Base-by-base conservation (phyloP, 2,113 vertebrate genomes). In the Emydocephalus ijimae region DNA sequence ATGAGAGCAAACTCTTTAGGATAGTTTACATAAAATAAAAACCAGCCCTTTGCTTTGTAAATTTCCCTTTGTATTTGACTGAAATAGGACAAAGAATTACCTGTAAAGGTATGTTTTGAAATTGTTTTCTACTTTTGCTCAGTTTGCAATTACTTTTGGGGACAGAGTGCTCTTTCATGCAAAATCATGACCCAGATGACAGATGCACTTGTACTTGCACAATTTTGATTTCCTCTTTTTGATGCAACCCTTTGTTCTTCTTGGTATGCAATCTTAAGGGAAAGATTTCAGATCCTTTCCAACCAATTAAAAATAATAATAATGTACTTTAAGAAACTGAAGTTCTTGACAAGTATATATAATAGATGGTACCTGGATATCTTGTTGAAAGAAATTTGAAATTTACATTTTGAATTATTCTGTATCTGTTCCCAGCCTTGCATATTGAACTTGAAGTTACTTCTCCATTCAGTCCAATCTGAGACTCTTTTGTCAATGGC, bases 171-270 rank as follows among this genome's bases (percentile, higher is more conserved):
- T 95, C 92, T 94, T 93, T 94, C 92, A 95, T 96, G 93, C 91
- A 57, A 95, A 97, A 92, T 95, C 93, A 96, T 69, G 59, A 95
- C 90, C 57, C 4, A 8, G 94, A 91, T 55, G 94, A 96, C 15
- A 24, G 94, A 54, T 20, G 94, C 21, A 55, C 1, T 93, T 2
- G 87, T 89, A 92, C 90, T 96, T 95, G 54, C 4, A 26, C 61
- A 96, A 96, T 94, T 94, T 69, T 94, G 64, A 59, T 88, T 96
- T 96, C 89, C 93, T 95, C 94, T 92, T 96, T 95, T 95, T 89
- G 95, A 93, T 43, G 91, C 26, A 94, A 93, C 45, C 81, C 81
- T 96, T 96, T 11, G 93, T 93, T 57, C 92, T 94, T 95, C 92
- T 91, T 81, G 87, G 90, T 93, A 88, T n/a, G n/a, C 69, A 95